phyloP scores from a whole-genome alignment of 1,140 invertebrate genomes.

The Aphelenchoides avenae region DNA sequence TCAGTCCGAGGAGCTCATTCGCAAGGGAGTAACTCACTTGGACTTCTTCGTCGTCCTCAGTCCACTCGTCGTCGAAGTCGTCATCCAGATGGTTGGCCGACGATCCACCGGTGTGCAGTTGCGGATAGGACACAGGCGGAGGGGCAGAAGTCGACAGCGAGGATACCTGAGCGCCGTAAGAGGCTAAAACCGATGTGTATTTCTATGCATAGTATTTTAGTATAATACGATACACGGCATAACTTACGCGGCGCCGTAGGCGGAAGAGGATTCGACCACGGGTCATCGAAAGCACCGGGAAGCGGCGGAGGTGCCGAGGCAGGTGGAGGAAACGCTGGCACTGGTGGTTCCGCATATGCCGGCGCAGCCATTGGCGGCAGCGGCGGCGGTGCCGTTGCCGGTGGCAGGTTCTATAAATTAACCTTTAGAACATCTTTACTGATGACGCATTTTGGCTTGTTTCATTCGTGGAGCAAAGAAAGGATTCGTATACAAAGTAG shows the following conservation, averaged over 20 bases:
- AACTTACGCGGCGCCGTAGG: slow-evolving; percentile 22
- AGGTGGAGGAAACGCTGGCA: slow-evolving; percentile 11
- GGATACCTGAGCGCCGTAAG: no score
- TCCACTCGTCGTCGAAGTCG: slow-evolving; percentile 58
- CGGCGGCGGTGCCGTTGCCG: slow-evolving; percentile 29
- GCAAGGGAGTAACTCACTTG: slow-evolving; percentile 30
- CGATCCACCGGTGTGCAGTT: slow-evolving; percentile 4
- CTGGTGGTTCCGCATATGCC: background rate
- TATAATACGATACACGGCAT: slow-evolving; percentile 1
- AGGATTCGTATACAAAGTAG: no score
- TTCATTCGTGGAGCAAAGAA: no score
- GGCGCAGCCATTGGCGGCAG: no score
- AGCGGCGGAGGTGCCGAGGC: slow-evolving; percentile 18
- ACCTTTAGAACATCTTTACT: no score
- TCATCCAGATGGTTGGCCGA: slow-evolving; percentile 36
- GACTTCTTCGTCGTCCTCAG: slow-evolving; percentile 56
- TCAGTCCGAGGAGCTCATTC: no score
- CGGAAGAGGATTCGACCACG: slow-evolving; percentile 21
- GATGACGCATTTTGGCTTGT: no score
- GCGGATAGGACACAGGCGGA: slow-evolving; percentile 3
- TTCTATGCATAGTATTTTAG: background rate
- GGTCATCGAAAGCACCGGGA: slow-evolving; percentile 14
- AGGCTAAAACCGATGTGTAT: slow-evolving; percentile 12
- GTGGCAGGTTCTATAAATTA: slow-evolving; percentile 17
- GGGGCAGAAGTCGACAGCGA: no score